phyloP scores from a whole-genome alignment of 1,140 invertebrate species.

The Heliconius himera region DNA sequence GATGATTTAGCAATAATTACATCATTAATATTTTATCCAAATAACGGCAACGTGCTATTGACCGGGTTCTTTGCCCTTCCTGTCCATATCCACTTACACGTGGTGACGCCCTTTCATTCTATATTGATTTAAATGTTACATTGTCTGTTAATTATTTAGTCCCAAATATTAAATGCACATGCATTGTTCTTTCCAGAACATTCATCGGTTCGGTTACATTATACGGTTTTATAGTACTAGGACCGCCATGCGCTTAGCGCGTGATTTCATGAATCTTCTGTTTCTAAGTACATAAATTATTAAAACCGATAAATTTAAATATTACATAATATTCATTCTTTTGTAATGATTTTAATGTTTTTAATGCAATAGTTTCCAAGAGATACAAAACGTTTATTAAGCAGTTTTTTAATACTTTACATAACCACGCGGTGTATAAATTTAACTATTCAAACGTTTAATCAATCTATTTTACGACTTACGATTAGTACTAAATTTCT shows the following conservation, averaged over 20 bases:
- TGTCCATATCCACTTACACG: neutral
- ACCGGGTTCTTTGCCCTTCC: conserved; percentile 11
- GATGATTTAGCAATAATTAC: neutral
- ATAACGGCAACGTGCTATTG: neutral
- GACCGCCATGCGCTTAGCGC: conserved; percentile 40
- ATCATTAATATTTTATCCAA: neutral
- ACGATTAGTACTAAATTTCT: no score
- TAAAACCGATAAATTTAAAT: neutral
- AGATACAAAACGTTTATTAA: neutral
- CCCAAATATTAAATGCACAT: neutral
- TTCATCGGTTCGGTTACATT: conserved; percentile 32
- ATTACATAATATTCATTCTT: no score
- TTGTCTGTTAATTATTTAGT: neutral
- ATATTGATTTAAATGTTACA: neutral
- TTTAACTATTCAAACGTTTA: neutral
- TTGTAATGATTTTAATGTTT: no score
- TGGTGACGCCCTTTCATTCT: neutral
- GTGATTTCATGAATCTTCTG: conserved; percentile 8
- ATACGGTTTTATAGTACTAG: conserved; percentile 15
- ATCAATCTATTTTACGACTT: no score
- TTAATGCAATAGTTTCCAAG: no score
- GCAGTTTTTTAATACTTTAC: neutral
- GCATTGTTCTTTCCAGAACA: conserved; percentile 32
- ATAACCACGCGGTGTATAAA: neutral
- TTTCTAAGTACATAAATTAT: neutral